Base-by-base conservation (phyloP, 53 echinoderm and acorn worm species). In the Hippasteria phrygiana region DNA sequence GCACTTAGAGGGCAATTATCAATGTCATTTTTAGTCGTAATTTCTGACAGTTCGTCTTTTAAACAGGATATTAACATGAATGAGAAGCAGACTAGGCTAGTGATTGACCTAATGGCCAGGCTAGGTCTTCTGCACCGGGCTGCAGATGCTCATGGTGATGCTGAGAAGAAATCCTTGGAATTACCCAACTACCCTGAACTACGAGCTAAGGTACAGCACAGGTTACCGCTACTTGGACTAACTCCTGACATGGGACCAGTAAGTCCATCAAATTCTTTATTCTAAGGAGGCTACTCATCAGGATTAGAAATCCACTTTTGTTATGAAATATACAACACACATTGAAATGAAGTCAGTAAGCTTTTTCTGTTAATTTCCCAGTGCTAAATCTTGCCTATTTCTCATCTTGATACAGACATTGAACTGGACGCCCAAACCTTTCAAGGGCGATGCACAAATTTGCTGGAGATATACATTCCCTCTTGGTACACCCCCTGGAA, bases 361-460 rank as follows among this genome's bases (percentile, higher is more conserved):
- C 13, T 56, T n/a, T 9, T 0, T 24, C n/a, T 59, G 11, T 5
- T 7, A 7, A 45, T 31, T 34, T 66, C 33, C 1, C 18, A 11
- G 7, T 42, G 32, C 3, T 29, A 16, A 31, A 3, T 18, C 11
- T 33, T 71, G 62, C 83, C 14, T 38, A 5, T 62, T 40, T 20
- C 12, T 42, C 27, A n/a, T 45, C 31, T 45, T 33, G 50, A 28
- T 40, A 66, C 73, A 97, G 98, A 95, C 92, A 26, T 51, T 97
- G 47, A 97, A 97, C 67, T 97, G 98, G 98, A 97, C 95, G 0
- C 89, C 94, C 13, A 94, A 94, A 75, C 98, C 93, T 4, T 95
- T 97, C 84, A 71, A 93, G 34, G 98, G 98, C 0, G 98, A 97
- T 59, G 87, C 95, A 6, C 91, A 97, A 71, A 70, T 97, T 7